These are phyloP conservation scores for Aythya baeri DNA, from an alignment of 2,113 vertebrate genomes.

Conservation along the genomic window DNA sequence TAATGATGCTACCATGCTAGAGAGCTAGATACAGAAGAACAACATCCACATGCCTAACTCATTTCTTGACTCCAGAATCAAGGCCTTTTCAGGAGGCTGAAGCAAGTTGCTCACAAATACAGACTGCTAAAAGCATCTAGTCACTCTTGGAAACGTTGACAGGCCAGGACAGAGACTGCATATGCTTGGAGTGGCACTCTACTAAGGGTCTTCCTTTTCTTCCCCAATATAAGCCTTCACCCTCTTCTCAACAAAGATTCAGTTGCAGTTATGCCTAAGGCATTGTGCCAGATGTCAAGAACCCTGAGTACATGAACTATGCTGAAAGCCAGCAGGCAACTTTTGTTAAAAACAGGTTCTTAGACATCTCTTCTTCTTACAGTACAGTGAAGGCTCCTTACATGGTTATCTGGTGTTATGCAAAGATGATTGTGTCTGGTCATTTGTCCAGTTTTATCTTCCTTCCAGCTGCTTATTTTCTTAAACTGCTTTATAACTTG, in stretches of 20 bases:
- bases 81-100: background rate
- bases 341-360: background rate
- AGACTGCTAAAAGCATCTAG: background rate
- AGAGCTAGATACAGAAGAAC: background rate
- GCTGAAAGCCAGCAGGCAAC: background rate
- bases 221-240: background rate
- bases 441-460: background rate
- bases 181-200: background rate
- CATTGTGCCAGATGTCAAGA: background rate
- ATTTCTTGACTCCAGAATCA: background rate
- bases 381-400: background rate
- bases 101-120: background rate
- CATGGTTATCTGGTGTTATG: background rate
- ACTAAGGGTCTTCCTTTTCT: background rate
- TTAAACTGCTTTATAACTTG: background rate
- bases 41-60: fast-evolving
- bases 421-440: background rate
- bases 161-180: background rate
- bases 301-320: background rate
- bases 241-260: background rate
- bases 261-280: background rate
- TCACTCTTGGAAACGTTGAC: background rate
- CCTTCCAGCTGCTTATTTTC: background rate
- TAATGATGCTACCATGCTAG: background rate
- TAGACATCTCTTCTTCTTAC: background rate